A percentile compares a stretch with the other conserved stretches of the same genome.
These are phyloP conservation scores for Synanthedon myopaeformis DNA, from an alignment of 2,888 invertebrate species.

Conservation along the genomic window DNA sequence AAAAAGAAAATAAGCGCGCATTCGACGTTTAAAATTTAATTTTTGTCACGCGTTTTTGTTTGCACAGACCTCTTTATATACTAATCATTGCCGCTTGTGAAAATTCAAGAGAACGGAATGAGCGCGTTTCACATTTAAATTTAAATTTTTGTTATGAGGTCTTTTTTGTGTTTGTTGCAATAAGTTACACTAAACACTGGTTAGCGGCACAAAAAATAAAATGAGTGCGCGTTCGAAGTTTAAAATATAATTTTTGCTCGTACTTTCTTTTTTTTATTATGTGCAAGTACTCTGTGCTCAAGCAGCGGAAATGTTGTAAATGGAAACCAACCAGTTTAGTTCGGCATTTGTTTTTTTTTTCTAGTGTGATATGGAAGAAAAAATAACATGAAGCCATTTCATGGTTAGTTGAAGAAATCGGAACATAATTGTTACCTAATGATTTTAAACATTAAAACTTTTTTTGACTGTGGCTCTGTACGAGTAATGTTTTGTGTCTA, in stretches of 20 bases:
- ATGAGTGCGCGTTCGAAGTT: not conserved
- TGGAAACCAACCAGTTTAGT: conserved; percentile 4
- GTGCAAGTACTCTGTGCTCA: conserved; percentile 21
- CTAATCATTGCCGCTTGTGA: conserved; percentile 4
- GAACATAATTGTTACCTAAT: not conserved
- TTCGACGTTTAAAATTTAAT: not conserved
- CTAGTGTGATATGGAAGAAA: conserved; percentile 56
- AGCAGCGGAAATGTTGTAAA: conserved; percentile 38
- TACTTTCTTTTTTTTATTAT: not conserved
- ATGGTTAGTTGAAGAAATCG: conserved; percentile 59
- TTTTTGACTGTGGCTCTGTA: no score
- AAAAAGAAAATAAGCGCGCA: conserved; percentile 21
- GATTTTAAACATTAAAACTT: not conserved
- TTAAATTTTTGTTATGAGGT: not conserved
- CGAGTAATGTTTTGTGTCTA: no score
- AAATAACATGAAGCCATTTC: conserved; percentile 59
- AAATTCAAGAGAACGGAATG: conserved; percentile 9
- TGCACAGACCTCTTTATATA: conserved; percentile 13
- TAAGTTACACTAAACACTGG: not conserved
- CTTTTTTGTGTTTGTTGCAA: conserved; percentile 3
- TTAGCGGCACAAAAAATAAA: not conserved
- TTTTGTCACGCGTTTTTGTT: conserved; percentile 11
- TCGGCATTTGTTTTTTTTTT: conserved; percentile 33
- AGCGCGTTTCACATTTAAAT: not conserved
- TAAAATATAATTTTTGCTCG: not conserved